Percentiles rank a stretch among this genome's conserved stretches.
These are phyloP conservation scores for Mallotus villosus DNA, from an alignment of 2,797 vertebrate species.

Conservation along the genomic window DNA sequence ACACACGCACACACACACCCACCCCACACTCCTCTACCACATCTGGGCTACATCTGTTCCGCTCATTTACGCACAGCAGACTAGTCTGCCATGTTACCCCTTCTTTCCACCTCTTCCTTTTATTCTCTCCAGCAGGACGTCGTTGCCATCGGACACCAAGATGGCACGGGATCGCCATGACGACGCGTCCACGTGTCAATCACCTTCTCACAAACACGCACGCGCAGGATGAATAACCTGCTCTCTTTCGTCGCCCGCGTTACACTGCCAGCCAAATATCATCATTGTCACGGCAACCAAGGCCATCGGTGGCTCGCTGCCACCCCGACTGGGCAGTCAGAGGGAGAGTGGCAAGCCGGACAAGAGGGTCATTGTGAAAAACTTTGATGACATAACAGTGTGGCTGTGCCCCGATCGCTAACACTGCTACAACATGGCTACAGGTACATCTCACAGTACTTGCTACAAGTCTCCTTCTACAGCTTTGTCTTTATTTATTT, in stretches of 20 bases:
- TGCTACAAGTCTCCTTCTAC: neutral
- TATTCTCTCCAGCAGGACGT: constrained; percentile 49
- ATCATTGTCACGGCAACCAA: neutral
- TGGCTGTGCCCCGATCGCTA: neutral
- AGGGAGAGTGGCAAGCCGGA: constrained; percentile 36
- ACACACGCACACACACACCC: neutral
- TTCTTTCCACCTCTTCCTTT: neutral
- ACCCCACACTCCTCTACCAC: constrained; percentile 28
- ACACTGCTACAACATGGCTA: neutral
- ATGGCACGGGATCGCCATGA: constrained; percentile 29
- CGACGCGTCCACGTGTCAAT: constrained; percentile 21
- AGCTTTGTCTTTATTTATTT: too few relatives aligned
- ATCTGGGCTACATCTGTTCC: constrained; percentile 65
- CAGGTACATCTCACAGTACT: neutral
- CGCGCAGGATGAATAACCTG: too few relatives aligned
- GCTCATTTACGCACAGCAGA: constrained; percentile 57
- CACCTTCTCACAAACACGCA: neutral
- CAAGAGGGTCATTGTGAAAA: constrained; percentile 19
- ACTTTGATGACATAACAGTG: constrained; percentile 21
- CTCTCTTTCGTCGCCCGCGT: neutral
- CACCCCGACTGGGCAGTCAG: constrained; percentile 13
- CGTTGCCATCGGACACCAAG: constrained; percentile 56
- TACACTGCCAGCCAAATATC: constrained; percentile 21
- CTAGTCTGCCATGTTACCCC: constrained; percentile 24
- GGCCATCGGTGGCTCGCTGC: constrained; percentile 15